Percentiles rank a stretch among this genome's conserved stretches.
These are phyloP conservation scores for Cacatua alba DNA, from an alignment of 2,113 vertebrate genomes.

Conservation along the genomic window DNA sequence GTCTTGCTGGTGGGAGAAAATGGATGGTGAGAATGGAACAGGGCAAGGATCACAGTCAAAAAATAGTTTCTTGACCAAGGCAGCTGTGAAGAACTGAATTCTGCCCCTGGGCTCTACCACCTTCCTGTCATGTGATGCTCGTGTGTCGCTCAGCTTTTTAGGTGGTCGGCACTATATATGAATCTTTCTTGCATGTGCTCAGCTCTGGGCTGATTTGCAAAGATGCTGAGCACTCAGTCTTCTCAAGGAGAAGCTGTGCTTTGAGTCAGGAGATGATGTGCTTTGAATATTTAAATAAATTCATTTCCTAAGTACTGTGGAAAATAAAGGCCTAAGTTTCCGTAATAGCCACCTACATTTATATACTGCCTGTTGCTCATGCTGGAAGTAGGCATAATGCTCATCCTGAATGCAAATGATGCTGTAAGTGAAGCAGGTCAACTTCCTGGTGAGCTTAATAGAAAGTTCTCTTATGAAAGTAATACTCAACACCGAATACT, in stretches of 20 bases:
- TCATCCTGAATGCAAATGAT: background rate
- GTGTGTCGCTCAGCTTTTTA: background rate
- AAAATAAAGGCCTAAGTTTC: background rate
- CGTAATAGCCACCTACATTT: background rate
- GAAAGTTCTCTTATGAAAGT: background rate
- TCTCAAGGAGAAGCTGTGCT: slow-evolving; percentile 48
- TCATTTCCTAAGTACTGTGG: background rate
- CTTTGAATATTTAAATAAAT: slow-evolving; percentile 43
- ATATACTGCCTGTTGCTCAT: background rate
- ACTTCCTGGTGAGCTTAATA: background rate
- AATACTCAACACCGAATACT: background rate
- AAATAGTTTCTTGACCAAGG: background rate
- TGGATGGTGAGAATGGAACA: background rate
- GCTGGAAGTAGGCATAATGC: background rate
- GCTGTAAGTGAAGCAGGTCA: background rate
- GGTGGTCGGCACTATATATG: background rate
- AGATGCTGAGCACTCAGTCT: slow-evolving; percentile 24
- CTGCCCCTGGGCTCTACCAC: background rate
- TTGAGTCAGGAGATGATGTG: slow-evolving; percentile 27
- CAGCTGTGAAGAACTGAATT: background rate
- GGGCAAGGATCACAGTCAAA: background rate
- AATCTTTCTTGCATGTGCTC: background rate
- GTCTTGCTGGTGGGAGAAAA: background rate
- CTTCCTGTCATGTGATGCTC: background rate
- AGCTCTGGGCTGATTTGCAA: background rate